phyloP scores from a whole-genome alignment of 2,797 vertebrate genomes.

The Petrocephalus sullivani region DNA sequence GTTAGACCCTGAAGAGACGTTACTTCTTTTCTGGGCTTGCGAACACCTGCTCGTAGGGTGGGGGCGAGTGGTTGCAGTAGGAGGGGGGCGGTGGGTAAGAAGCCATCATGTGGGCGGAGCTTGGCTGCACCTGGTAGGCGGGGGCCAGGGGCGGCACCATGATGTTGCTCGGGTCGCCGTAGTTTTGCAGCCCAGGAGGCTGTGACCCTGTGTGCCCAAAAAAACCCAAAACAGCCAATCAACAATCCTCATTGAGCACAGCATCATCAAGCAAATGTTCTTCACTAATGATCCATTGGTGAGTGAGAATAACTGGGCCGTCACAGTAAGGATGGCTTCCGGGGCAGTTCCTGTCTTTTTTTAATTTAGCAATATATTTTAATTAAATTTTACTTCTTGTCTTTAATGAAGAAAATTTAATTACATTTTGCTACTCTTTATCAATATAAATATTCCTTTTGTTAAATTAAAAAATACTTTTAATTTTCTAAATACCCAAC shows the following conservation, averaged over 20 bases:
- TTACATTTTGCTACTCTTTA: not conserved
- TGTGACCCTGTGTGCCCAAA: slow-evolving; percentile 65
- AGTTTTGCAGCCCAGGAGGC: slow-evolving; percentile 76
- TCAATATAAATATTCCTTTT: not conserved
- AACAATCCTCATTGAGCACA: not conserved
- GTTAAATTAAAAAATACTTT: not conserved
- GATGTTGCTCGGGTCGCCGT: slow-evolving; percentile 69
- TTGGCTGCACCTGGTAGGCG: slow-evolving; percentile 65
- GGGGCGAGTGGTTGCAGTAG: slow-evolving; percentile 92
- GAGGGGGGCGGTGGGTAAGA: slow-evolving; percentile 85
- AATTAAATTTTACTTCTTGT: too few relatives aligned
- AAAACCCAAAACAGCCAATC: not conserved
- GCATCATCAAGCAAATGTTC: not conserved
- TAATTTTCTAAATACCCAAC: not conserved
- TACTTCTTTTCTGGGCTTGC: slow-evolving; percentile 72
- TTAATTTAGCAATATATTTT: too few relatives aligned
- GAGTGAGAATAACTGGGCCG: not conserved
- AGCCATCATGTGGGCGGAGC: slow-evolving; percentile 70
- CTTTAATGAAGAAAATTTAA: not conserved
- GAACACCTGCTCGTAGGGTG: slow-evolving; percentile 87
- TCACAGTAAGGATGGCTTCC: not conserved
- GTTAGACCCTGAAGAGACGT: not conserved
- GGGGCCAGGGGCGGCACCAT: slow-evolving; percentile 66
- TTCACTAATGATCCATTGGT: not conserved
- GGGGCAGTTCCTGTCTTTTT: not conserved